A percentile compares a stretch with the other conserved stretches of the same genome.
Evolutionary conservation across 2,797 vertebrate species (phyloP).

Genomic region (Trachops cirrhosus): DNA sequence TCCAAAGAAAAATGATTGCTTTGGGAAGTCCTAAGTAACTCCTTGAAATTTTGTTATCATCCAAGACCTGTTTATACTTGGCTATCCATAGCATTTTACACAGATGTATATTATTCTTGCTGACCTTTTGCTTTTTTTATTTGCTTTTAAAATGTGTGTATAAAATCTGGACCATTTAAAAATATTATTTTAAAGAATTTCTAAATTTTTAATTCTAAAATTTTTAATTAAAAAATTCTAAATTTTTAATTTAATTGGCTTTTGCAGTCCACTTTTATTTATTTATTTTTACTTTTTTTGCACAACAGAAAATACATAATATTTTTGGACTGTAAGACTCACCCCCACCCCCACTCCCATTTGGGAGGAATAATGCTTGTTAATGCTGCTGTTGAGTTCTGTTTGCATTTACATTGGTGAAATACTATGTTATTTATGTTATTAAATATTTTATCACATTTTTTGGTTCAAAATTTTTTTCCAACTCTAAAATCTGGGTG

Average conservation of each 20-base stretch:
- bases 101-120: neutral
- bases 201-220: neutral
- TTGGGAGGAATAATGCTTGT: too few relatives aligned
- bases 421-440: too few relatives aligned
- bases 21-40: neutral
- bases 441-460: too few relatives aligned
- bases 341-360: too few relatives aligned
- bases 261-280: neutral
- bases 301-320: constrained; percentile 76
- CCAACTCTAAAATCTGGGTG: too few relatives aligned
- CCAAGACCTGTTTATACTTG: neutral
- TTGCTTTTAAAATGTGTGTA: neutral
- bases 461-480: too few relatives aligned
- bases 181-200: neutral
- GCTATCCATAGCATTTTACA: neutral
- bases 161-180: neutral
- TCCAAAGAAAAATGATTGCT: neutral
- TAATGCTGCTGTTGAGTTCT: too few relatives aligned
- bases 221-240: neutral
- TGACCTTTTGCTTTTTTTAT: neutral
- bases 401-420: too few relatives aligned
- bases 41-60: neutral
- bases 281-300: neutral
- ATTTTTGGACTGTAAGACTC: too few relatives aligned
- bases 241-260: neutral